Base-by-base conservation (phyloP, 2,888 invertebrate genomes). In the Eupelmus urozonus region DNA sequence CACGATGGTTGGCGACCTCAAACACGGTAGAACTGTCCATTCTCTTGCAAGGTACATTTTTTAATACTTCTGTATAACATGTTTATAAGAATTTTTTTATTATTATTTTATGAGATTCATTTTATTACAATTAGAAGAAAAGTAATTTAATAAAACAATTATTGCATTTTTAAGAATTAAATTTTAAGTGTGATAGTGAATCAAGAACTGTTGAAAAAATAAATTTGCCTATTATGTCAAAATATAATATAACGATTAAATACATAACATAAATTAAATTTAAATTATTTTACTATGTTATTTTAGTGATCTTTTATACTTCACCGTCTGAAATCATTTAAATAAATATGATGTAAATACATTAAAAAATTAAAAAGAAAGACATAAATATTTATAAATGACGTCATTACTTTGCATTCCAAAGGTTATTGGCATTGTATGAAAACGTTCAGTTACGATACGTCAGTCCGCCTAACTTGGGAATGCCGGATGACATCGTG, bases 1-100 rank as follows among this genome's bases (percentile, higher is more conserved):
- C 70, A 99, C 99, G 0, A 95, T 99, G 94, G 98, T 99, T 23
- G 99, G 99, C 4, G 99, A 99, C 90, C 91, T 99, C 83, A 98
- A 97, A 89, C 96, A 99, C 90, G 99, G 99, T 0, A 93, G 99
- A 49, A 99, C 99, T 1, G 99, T 99, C 0, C 99, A 99, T 90
- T 99, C 99, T 0, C 91, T 99, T 76, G 98, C 98, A 4, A 94
- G 96, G 91, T 91, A 81, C 63, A 75, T 69, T 29, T 53, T 53
- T 53, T 53, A 53, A 49, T n/a, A 34, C 9, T 34, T n/a, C n/a
- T n/a, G n/a, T n/a, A n/a, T n/a, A n/a, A n/a, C n/a, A n/a, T n/a
- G n/a, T n/a, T n/a, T n/a, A n/a, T n/a, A n/a, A n/a, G n/a, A n/a
- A n/a, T n/a, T n/a, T n/a, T n/a, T n/a, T n/a, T n/a, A n/a, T n/a